These are phyloP conservation scores for Shargacucullia verbasci DNA, from an alignment of 2,888 invertebrate genomes.

Conservation along the genomic window DNA sequence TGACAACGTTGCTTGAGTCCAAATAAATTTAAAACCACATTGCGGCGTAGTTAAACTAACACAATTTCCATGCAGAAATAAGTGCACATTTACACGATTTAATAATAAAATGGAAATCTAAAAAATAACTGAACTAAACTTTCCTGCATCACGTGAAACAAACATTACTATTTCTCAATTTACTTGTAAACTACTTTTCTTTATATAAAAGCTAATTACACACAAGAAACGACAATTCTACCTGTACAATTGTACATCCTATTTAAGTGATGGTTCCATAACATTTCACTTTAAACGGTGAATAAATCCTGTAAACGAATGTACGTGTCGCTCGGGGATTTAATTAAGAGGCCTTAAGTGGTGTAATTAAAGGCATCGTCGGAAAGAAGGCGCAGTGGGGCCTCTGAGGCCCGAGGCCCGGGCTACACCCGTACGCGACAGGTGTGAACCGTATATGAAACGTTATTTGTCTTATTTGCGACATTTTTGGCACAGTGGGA, in stretches of 20 bases:
- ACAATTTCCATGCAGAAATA: background rate
- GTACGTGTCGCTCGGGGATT: slow-evolving; percentile 63
- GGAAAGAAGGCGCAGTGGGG: slow-evolving; percentile 44
- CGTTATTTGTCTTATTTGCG: slow-evolving; percentile 24
- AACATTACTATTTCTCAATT: slow-evolving; percentile 9
- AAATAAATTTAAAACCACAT: too few species aligned
- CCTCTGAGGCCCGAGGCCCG: background rate
- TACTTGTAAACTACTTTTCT: background rate
- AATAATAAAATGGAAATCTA: slow-evolving; percentile 1
- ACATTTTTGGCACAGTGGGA: slow-evolving; percentile 18
- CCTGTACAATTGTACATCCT: slow-evolving; percentile 14
- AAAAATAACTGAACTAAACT: background rate
- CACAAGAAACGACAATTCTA: slow-evolving; percentile 13
- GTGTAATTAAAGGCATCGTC: slow-evolving; percentile 68
- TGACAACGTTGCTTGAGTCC: slow-evolving; percentile 35
- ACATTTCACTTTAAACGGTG: slow-evolving; percentile 48
- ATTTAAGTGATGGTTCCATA: slow-evolving; percentile 27
- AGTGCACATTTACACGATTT: background rate
- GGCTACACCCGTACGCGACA: slow-evolving; percentile 6
- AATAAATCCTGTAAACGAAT: slow-evolving; percentile 60
- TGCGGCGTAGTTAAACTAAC: too few species aligned
- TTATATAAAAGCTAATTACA: slow-evolving; percentile 19
- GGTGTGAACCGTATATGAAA: slow-evolving; percentile 28
- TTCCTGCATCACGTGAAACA: slow-evolving; percentile 2
- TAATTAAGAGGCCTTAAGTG: slow-evolving; percentile 75